Base-by-base conservation (phyloP, 2,113 vertebrate genomes). In the Galemys pyrenaicus region DNA sequence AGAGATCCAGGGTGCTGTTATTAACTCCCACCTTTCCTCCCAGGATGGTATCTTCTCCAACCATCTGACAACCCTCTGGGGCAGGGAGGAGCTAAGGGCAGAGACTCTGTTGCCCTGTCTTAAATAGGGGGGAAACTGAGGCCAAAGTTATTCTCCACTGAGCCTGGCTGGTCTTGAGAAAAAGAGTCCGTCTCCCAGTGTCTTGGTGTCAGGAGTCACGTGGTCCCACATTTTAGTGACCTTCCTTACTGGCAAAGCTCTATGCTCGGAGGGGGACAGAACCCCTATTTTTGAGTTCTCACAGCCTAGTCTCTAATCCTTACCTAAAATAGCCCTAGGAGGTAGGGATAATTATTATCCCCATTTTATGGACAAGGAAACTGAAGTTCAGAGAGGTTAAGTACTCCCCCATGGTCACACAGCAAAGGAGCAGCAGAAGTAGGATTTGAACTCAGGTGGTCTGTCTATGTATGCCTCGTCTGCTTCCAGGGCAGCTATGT, bases 11-110 rank as follows among this genome's bases (percentile, higher is more conserved):
- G 88, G 79, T 68, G 89, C 94, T 96, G 80, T 87, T 96, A 96
- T 95, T 96, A 97, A 85, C 94, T 8, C 93, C 94, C 93, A 91
- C 96, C 93, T 95, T 44, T 86, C 93, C 96, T 94, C 93, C 68
- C 90, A 92, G 87, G 90, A 10, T 58, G 7, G 3, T 88, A 93
- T 96, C 95, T 90, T 39, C 22, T 71, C 28, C 56, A 22, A 91
- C 51, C 65, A 95, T 95, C 96, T 96, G 87, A 90, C 68, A 96
- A n/a, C 74, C 93, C 87, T 87, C 4, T 5, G 84, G 91, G 92
- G 28, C 30, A 73, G 81, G 94, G 96, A 88, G 93, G 90, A 41
- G 87, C 89, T 6, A 2, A 44, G 35, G 87, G 44, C 71, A 86
- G 62, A 94, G 81, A 60, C 62, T 73, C 49, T 28, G 88, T 91